phyloP scores from a whole-genome alignment of 2,888 invertebrate genomes.

The Labia minor region DNA sequence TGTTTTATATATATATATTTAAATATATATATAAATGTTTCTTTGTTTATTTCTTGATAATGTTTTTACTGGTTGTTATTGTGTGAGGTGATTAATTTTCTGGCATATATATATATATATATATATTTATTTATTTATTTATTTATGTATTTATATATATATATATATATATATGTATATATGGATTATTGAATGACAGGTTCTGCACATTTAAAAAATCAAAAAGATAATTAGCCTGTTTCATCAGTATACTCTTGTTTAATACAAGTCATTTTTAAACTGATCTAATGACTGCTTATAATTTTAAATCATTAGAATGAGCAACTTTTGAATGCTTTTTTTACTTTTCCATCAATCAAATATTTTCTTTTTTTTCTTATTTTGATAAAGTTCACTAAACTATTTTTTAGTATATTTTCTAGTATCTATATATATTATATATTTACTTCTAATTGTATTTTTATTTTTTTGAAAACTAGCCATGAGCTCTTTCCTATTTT shows the following conservation, averaged over 20 bases:
- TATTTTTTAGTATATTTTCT: too few relatives aligned
- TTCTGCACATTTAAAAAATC: background rate
- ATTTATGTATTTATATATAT: too few relatives aligned
- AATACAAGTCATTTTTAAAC: background rate
- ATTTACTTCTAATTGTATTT: too few relatives aligned
- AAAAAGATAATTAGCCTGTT: background rate
- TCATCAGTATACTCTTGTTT: background rate
- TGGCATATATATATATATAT: background rate
- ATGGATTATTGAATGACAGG: background rate
- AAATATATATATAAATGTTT: background rate
- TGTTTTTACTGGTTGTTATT: slow-evolving; percentile 13
- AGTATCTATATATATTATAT: too few relatives aligned
- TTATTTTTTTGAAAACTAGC: too few relatives aligned
- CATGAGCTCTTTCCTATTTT: too few relatives aligned
- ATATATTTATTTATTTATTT: background rate
- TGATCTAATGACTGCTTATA: background rate
- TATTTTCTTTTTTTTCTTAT: too few relatives aligned
- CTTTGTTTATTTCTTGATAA: background rate
- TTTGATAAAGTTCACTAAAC: too few relatives aligned
- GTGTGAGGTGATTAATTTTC: background rate
- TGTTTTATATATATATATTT: background rate
- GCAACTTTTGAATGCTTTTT: too few relatives aligned
- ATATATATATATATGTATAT: background rate
- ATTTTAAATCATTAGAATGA: background rate
- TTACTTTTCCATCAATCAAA: too few relatives aligned